phyloP scores from a whole-genome alignment of 1,140 invertebrate genomes.

The Apis laboriosa region DNA sequence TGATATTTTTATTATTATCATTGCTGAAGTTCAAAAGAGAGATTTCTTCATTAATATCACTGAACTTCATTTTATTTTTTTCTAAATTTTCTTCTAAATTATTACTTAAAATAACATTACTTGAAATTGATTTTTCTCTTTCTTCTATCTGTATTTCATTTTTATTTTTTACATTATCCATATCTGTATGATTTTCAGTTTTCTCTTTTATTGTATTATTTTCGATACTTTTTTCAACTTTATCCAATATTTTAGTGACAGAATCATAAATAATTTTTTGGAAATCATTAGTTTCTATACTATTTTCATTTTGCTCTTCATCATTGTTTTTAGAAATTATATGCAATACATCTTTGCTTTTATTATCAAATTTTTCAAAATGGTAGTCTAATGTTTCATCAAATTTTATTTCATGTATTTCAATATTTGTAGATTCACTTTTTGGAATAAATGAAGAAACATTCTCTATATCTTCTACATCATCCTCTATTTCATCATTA shows the following conservation, averaged over 20 bases:
- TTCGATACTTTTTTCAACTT: constrained; percentile 47
- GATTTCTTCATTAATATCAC: neutral
- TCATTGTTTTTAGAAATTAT: constrained; percentile 66
- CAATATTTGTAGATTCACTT: constrained; percentile 69
- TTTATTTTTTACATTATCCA: constrained; percentile 7
- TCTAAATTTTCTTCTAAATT: neutral
- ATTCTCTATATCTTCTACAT: constrained; percentile 61
- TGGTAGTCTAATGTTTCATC: constrained; percentile 39
- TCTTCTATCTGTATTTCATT: constrained; percentile 20
- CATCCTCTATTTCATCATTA: constrained; percentile 42
- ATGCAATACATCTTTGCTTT: constrained; percentile 69
- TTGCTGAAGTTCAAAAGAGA: neutral
- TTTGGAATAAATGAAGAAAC: constrained; percentile 65
- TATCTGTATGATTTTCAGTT: neutral
- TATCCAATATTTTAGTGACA: constrained; percentile 51
- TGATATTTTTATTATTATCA: neutral
- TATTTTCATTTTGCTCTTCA: constrained; percentile 34
- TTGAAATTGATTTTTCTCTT: constrained; percentile 22
- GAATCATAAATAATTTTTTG: constrained; percentile 48
- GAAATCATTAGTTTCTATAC: constrained; percentile 35
- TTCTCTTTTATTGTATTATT: constrained; percentile 15
- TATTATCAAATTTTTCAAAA: constrained; percentile 49
- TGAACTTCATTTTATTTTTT: neutral
- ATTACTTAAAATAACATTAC: constrained; percentile 1
- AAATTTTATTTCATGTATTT: constrained; percentile 43